Conservation (phyloP, 2,797 vertebrate species). For the Corythornis leucogaster region DNA sequence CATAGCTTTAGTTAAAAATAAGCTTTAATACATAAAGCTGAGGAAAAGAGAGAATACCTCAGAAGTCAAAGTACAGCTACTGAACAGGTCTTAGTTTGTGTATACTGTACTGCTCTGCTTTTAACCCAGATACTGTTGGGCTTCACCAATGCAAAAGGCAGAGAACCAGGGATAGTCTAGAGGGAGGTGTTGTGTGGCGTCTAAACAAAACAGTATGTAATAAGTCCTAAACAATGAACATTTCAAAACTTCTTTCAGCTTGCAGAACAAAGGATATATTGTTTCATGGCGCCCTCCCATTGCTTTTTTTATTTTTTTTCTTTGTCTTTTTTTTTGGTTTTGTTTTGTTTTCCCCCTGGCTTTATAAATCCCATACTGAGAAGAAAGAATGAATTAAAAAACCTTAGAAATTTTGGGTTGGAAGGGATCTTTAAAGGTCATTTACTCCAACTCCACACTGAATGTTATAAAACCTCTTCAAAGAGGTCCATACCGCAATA, state of each 20-base stretch:
- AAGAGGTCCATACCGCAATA: neutral
- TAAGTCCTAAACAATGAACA: neutral
- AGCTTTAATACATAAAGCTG: slow-evolving; percentile 49
- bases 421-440: neutral
- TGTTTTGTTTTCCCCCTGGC: neutral
- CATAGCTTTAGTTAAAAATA: slow-evolving; percentile 64
- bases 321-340: no score
- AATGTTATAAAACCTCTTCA: neutral
- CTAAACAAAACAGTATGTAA: neutral
- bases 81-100: neutral
- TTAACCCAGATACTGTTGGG: neutral
- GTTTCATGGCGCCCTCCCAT: neutral
- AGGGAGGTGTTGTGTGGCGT: neutral
- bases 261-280: neutral
- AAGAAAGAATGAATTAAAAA: neutral
- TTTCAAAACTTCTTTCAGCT: neutral
- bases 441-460: neutral
- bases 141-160: neutral
- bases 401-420: neutral
- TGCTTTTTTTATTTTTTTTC: no score
- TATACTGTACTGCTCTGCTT: neutral
- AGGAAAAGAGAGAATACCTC: slow-evolving; percentile 33
- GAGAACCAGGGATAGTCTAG: neutral
- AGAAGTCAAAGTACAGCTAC: slow-evolving; percentile 21
- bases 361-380: neutral